Percentiles rank a stretch among this genome's conserved stretches.
phyloP scores from a whole-genome alignment of 2,113 vertebrate species.

The Nerophis lumbriciformis region DNA sequence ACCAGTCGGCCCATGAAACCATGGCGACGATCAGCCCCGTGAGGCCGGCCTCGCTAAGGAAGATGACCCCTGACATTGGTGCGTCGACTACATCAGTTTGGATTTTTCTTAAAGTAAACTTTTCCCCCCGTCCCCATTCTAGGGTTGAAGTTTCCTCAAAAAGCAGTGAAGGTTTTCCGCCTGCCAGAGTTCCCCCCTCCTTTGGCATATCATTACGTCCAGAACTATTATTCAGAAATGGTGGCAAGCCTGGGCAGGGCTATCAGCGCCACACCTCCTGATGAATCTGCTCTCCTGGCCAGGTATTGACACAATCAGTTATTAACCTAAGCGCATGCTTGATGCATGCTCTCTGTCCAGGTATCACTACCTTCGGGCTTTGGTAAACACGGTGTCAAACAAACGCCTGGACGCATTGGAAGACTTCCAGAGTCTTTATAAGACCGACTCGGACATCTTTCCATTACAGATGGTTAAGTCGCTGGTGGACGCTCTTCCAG shows the following conservation, averaged over 20 bases:
- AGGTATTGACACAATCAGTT: slow-evolving; percentile 60
- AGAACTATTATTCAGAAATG: slow-evolving; percentile 83
- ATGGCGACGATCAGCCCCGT: slow-evolving; percentile 20
- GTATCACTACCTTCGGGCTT: slow-evolving; percentile 89
- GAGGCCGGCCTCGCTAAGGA: slow-evolving; percentile 70
- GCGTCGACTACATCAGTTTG: slow-evolving; percentile 1
- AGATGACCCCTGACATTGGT: slow-evolving; percentile 43
- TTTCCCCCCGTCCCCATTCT: background rate
- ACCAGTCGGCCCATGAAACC: slow-evolving; percentile 53
- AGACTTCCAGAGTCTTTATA: slow-evolving; percentile 94
- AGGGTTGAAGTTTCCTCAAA: slow-evolving; percentile 69
- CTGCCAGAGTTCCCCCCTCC: slow-evolving; percentile 90
- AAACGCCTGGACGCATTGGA: slow-evolving; percentile 80
- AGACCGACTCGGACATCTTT: slow-evolving; percentile 88
- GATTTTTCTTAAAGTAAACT: background rate
- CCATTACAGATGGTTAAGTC: slow-evolving; percentile 82
- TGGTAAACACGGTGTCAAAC: slow-evolving; percentile 80
- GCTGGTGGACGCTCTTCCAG: slow-evolving; percentile 72
- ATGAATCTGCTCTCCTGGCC: slow-evolving; percentile 81
- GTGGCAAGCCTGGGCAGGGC: slow-evolving; percentile 77
- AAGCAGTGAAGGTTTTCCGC: slow-evolving; percentile 73
- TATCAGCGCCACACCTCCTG: slow-evolving; percentile 68
- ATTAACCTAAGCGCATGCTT: background rate
- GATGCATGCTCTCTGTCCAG: slow-evolving; percentile 50
- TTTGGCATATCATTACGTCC: slow-evolving; percentile 79